Percentiles rank a stretch among this genome's conserved stretches.
These are phyloP conservation scores for Mantis religiosa DNA, from an alignment of 2,888 invertebrate species.

Conservation along the genomic window DNA sequence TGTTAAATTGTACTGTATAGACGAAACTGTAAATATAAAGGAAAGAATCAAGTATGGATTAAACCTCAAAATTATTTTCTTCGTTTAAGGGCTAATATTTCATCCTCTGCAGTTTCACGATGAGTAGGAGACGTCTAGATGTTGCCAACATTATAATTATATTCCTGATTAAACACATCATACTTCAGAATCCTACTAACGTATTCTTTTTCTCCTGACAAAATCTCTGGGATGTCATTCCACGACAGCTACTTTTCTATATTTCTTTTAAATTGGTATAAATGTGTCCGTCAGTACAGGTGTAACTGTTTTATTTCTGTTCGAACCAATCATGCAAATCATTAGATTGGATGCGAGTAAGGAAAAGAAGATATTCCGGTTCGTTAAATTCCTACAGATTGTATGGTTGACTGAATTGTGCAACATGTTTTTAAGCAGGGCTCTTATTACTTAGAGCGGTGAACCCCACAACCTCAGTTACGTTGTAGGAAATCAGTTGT, in stretches of 20 bases:
- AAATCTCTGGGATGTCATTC: background rate
- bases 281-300: background rate
- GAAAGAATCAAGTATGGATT: too few species aligned
- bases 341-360: background rate
- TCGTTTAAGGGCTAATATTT: too few species aligned
- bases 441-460: background rate
- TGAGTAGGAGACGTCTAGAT: too few species aligned
- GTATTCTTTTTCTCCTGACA: too few species aligned
- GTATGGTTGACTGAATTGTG: background rate
- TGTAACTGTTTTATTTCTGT: slow-evolving; percentile 3
- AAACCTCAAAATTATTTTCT: too few species aligned
- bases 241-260: background rate
- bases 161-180: too few species aligned
- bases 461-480: background rate
- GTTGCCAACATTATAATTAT: too few species aligned
- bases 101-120: too few species aligned
- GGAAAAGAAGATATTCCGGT: background rate
- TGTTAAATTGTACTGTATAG: too few species aligned
- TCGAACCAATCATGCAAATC: slow-evolving; percentile 21
- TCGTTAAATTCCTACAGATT: slow-evolving; percentile 4
- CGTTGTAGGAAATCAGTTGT: background rate
- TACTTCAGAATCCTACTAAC: too few species aligned
- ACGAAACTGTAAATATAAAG: too few species aligned
- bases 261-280: background rate
- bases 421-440: background rate